Base-by-base conservation (phyloP, 2,888 invertebrate species). In the Unio pictorum region DNA sequence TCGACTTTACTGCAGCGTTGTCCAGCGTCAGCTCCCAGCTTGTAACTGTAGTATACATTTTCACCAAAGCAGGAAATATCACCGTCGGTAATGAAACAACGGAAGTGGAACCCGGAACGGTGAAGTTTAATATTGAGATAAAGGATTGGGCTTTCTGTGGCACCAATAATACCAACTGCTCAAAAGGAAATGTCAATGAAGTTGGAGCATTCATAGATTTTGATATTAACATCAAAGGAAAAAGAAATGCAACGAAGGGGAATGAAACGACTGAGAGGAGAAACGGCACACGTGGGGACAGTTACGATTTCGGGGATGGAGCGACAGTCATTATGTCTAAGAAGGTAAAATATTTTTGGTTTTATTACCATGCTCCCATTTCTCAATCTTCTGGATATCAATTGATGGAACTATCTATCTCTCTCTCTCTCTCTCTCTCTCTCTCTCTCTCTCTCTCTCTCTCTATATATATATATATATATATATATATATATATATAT, bases 111-210 rank as follows among this genome's bases (percentile, higher is more conserved):
- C 8, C 59, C 17, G 77, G 77, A 17, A 63, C 64, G 20, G 65
- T 77, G 62, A 77, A 77, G 64, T 77, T 77, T 59, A 75, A 73
- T 62, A 73, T 74, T 2, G 55, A 67, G 54, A 69, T 77, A 18
- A 61, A 71, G 5, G 59, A 69, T 5, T 77, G 77, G 77, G 55
- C 67, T 23, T 77, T 77, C 64, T 77, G 77, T 67, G 70, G 73
- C 6, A 45, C 28, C 0, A 54, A 8, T 26, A 61, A 63, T 23
- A 69, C 34, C 2, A 34, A 1, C 1, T 74, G 74, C 55, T n/a
- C 1, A 15, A 26, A 61, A 26, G 69, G 71, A 0, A 28, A 66
- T 18, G 45, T n/a, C 17, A 3, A n/a, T 11, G 28, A 65, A 6
- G 61, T 17, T 4, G 77, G 77, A 15, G 28, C 61, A 26, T 69